Evolutionary conservation across 2,888 invertebrate species (phyloP).

Genomic region (Acleris laterana): DNA sequence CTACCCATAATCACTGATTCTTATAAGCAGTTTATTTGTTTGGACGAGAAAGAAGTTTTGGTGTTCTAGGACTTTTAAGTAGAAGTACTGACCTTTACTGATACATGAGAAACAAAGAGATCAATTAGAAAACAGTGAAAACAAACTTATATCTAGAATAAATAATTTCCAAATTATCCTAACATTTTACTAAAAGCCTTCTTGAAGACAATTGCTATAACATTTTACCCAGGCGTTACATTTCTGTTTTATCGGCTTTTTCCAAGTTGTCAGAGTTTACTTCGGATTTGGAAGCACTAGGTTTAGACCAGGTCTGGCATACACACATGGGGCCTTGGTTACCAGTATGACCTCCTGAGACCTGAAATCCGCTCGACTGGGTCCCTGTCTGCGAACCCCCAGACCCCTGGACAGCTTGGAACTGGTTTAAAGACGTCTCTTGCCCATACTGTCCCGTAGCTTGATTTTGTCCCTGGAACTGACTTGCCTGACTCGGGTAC

Average conservation of each 20-base stretch:
- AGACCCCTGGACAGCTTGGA: slow-evolving; percentile 37
- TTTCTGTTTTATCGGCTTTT: slow-evolving; percentile 47
- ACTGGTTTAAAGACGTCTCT: slow-evolving; percentile 43
- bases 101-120: not conserved
- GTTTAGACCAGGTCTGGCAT: slow-evolving; percentile 76
- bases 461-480: slow-evolving; percentile 43
- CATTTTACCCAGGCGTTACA: slow-evolving; percentile 19
- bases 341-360: slow-evolving; percentile 52
- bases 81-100: too few species aligned
- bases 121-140: slow-evolving; percentile 3
- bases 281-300: slow-evolving; percentile 46
- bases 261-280: slow-evolving; percentile 43
- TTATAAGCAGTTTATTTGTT: too few species aligned
- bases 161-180: not conserved
- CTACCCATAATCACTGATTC: too few species aligned
- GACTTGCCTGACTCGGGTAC: slow-evolving; percentile 38
- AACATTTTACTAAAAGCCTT: slow-evolving; percentile 12
- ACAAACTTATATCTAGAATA: not conserved
- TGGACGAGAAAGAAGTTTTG: too few species aligned
- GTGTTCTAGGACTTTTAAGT: too few species aligned
- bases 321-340: slow-evolving; percentile 69
- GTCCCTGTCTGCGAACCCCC: slow-evolving; percentile 28
- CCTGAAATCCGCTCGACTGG: slow-evolving; percentile 50
- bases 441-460: slow-evolving; percentile 27
- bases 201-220: slow-evolving; percentile 4